These are phyloP conservation scores for Gortyna flavago DNA, from an alignment of 2,888 invertebrate genomes.

Conservation along the genomic window DNA sequence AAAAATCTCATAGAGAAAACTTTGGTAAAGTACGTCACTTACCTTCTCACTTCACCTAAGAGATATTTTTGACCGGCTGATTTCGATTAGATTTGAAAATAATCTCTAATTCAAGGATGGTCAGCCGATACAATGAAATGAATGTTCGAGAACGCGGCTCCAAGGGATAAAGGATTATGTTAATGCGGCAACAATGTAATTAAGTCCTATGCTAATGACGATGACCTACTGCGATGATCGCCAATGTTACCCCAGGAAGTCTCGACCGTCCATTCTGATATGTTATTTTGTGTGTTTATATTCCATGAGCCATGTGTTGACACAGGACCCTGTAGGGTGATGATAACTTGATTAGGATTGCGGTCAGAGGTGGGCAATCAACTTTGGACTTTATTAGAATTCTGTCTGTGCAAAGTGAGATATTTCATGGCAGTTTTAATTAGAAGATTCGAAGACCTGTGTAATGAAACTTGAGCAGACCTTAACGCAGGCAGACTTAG, in stretches of 20 bases:
- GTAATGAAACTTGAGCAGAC: not conserved
- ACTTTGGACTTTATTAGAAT: slow-evolving; percentile 13
- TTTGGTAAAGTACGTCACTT: too few species aligned
- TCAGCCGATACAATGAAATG: not conserved
- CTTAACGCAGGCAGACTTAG: not conserved
- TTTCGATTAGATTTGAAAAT: too few species aligned
- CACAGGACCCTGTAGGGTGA: not conserved
- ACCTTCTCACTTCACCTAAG: too few species aligned
- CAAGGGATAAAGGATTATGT: not conserved
- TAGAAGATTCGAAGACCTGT: not conserved
- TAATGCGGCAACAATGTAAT: slow-evolving; percentile 9
- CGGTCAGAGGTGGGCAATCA: not conserved
- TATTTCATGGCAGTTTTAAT: not conserved
- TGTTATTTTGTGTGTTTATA: slow-evolving; percentile 9
- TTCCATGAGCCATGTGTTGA: not conserved
- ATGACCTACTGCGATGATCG: not conserved
- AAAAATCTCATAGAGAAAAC: too few species aligned
- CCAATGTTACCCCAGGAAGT: not conserved
- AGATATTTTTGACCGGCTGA: too few species aligned
- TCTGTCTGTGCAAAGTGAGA: not conserved
- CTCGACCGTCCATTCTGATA: not conserved
- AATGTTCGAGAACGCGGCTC: not conserved
- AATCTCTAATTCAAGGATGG: too few species aligned
- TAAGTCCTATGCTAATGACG: not conserved
- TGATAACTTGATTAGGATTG: slow-evolving; percentile 43